phyloP scores from a whole-genome alignment of 2,113 vertebrate genomes.

The Lycocorax pyrrhopterus region DNA sequence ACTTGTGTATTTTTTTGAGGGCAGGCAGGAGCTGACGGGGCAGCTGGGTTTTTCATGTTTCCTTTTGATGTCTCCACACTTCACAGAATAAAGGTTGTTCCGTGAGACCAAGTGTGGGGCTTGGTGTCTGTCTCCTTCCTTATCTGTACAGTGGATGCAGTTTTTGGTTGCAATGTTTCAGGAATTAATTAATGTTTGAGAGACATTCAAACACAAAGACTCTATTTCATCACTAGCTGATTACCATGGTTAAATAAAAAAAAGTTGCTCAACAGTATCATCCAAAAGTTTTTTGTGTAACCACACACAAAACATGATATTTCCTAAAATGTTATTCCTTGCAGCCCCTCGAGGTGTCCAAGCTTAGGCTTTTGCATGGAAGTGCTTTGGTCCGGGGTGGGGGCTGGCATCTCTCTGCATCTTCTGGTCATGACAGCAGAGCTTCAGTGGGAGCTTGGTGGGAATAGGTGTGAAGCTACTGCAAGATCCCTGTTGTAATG shows the following conservation, averaged over 20 bases:
- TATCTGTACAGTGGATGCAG: neutral
- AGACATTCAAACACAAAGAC: neutral
- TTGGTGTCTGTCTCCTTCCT: neutral
- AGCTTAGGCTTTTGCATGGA: neutral
- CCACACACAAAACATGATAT: fast-evolving
- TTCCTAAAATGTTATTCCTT: neutral
- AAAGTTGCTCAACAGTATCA: neutral
- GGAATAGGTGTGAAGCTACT: neutral
- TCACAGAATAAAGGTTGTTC: neutral
- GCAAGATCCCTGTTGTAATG: fast-evolving
- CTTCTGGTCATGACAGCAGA: neutral
- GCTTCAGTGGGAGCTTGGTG: neutral
- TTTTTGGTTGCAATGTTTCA: neutral
- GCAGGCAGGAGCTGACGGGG: neutral
- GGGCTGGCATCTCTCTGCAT: neutral
- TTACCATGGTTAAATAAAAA: neutral
- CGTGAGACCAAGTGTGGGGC: fast-evolving
- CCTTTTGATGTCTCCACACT: neutral
- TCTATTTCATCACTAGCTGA: neutral
- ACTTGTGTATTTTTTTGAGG: neutral
- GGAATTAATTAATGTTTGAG: neutral
- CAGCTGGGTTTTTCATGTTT: neutral
- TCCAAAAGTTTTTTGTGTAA: neutral
- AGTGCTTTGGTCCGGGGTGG: neutral
- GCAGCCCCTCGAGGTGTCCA: fast-evolving